Evolutionary conservation across 1,140 invertebrate genomes (phyloP).

Genomic region (Planococcus citri): DNA sequence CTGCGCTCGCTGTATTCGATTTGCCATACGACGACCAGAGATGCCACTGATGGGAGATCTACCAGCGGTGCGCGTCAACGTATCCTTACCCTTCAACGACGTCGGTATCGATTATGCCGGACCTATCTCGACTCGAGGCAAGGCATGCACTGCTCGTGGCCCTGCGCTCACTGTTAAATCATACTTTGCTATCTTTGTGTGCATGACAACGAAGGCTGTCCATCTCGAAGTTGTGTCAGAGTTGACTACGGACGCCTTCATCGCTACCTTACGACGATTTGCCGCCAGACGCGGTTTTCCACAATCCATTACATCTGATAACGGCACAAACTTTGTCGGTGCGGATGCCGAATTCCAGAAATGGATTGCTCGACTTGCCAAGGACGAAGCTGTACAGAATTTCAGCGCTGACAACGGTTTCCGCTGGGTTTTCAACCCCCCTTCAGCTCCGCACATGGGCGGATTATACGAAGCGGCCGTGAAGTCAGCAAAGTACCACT

Average conservation of each 20-base stretch:
- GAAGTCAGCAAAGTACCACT: too few relatives aligned
- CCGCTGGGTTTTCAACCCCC: constrained; percentile 30
- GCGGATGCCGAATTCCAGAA: neutral
- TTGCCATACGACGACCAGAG: too few relatives aligned
- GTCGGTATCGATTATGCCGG: too few relatives aligned
- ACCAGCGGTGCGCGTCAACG: too few relatives aligned
- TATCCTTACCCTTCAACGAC: too few relatives aligned
- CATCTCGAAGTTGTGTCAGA: constrained; percentile 31
- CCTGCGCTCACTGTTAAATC: too few relatives aligned
- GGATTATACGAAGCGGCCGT: constrained; percentile 34
- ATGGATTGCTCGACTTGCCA: neutral
- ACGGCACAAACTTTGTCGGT: constrained; percentile 25
- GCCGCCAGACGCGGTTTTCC: constrained; percentile 25
- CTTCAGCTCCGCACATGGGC: constrained; percentile 31
- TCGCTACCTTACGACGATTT: constrained; percentile 30
- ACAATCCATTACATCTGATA: constrained; percentile 21
- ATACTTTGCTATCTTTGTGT: constrained; percentile 30
- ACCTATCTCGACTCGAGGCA: too few relatives aligned
- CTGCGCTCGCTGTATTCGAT: too few relatives aligned
- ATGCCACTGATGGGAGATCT: too few relatives aligned
- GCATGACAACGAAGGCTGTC: constrained; percentile 30
- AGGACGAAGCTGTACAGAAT: neutral
- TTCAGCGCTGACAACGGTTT: too few relatives aligned
- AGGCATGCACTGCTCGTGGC: too few relatives aligned
- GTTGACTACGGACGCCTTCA: constrained; percentile 29